phyloP scores from a whole-genome alignment of 2,113 vertebrate species.

The Cathartes aura region DNA sequence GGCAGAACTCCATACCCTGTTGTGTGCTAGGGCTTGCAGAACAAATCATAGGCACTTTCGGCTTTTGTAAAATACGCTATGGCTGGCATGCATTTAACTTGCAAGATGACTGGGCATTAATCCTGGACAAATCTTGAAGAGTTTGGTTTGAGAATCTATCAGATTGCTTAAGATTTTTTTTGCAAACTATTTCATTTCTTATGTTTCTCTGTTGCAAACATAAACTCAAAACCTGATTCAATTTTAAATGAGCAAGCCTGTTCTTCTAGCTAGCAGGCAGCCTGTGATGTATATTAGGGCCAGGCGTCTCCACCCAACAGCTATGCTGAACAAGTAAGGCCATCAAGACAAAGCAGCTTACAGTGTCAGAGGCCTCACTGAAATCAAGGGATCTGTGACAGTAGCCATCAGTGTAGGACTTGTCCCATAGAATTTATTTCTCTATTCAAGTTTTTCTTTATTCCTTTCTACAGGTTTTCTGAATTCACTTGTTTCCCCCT shows the following conservation, averaged over 20 bases:
- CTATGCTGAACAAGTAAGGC: neutral
- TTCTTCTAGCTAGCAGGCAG: slow-evolving; percentile 45
- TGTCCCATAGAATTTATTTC: neutral
- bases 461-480: neutral
- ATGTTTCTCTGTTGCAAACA: neutral
- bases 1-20: neutral
- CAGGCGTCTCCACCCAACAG: slow-evolving; percentile 18
- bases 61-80: neutral
- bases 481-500: neutral
- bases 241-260: slow-evolving; percentile 53
- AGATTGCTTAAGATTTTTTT: neutral
- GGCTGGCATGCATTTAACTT: neutral
- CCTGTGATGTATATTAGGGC: neutral
- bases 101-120: neutral
- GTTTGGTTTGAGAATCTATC: neutral
- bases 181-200: neutral
- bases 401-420: neutral
- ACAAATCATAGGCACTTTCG: fast-evolving
- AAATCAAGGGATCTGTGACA: neutral
- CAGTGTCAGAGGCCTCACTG: neutral
- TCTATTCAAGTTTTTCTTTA: neutral
- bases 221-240: slow-evolving; percentile 1
- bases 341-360: neutral
- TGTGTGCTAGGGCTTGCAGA: neutral
- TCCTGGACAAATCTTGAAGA: neutral